phyloP scores from a whole-genome alignment of 2,113 vertebrate genomes.

The Cinclus mexicanus region DNA sequence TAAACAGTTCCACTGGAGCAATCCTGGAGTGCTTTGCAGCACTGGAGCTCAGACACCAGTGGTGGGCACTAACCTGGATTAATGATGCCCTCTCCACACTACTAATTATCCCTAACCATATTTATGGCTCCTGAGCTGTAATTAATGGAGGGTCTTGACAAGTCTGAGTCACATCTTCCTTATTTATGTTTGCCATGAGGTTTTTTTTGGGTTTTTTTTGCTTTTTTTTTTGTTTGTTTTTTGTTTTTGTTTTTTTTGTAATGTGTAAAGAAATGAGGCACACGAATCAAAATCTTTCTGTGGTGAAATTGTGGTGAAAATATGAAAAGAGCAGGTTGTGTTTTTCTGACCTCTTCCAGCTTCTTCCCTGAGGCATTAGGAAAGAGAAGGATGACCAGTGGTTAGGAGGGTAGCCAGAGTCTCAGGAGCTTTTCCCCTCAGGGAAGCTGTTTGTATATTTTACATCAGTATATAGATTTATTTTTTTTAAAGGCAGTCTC shows the following conservation, averaged over 20 bases:
- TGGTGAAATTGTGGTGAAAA: not conserved
- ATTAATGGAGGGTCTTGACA: not conserved
- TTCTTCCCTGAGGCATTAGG: not conserved
- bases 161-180: not conserved
- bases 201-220: too few relatives aligned
- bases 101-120: not conserved
- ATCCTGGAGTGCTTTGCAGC: not conserved
- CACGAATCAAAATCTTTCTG: not conserved
- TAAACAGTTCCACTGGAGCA: not conserved
- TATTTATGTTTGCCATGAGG: not conserved
- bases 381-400: not conserved
- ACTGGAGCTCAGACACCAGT: not conserved
- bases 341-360: not conserved
- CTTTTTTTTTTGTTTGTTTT: not conserved
- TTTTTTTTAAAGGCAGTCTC: not conserved
- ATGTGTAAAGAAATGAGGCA: not conserved
- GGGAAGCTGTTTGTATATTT: not conserved
- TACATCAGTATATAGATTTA: not conserved
- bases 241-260: not conserved
- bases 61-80: not conserved
- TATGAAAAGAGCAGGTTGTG: not conserved
- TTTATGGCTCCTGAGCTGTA: not conserved
- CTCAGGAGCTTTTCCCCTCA: not conserved
- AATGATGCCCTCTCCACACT: not conserved
- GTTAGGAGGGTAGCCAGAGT: not conserved